Base-by-base conservation (phyloP, 2,797 vertebrate species). In the Parauchenoglanis punctatus region DNA sequence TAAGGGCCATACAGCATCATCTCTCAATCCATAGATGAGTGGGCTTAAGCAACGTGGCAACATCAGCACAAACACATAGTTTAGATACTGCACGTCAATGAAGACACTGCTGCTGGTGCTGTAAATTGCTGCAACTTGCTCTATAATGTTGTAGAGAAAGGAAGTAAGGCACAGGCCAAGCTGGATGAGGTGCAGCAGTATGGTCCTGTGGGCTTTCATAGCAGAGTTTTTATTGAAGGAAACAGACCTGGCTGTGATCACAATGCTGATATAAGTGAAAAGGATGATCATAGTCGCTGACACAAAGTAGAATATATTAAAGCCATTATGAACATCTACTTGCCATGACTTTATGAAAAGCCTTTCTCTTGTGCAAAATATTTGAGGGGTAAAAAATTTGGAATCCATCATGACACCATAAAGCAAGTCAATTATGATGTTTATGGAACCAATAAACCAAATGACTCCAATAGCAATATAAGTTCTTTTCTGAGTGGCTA, bases 171-270 rank as follows among this genome's bases (percentile, higher is more conserved):
- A 92, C 68, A 92, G 85, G 15, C 78, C 81, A 65, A 92, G 84
- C 85, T 92, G 91, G 80, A 88, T 68, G 13, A 91, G 12, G 44
- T 92, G 91, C 80, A 92, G 87, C 18, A 92, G 58, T 18, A 92
- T 87, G 0, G 91, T 92, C 54, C 25, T 85, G 1, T 85, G 84
- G 17, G 91, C 91, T 84, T 91, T 92, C 7, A 65, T 73, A 59
- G 81, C 78, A 11, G 88, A 89, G 10, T 88, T 87, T 76, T 91
- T 90, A 58, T 87, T 85, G 20, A 89, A 88, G 20, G 89, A 80
- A 28, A 89, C 52, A 58, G 90, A 91, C 52, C 88, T 85, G 78
- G 91, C 90, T 65, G 81, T 89, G 3, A 90, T 28, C 44, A 91
- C 35, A 58, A 92, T 90, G 65, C 81, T 84, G 68, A 90, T 56